Evolutionary conservation across 2,113 vertebrate species (phyloP).

Genomic region (Callospermophilus lateralis): DNA sequence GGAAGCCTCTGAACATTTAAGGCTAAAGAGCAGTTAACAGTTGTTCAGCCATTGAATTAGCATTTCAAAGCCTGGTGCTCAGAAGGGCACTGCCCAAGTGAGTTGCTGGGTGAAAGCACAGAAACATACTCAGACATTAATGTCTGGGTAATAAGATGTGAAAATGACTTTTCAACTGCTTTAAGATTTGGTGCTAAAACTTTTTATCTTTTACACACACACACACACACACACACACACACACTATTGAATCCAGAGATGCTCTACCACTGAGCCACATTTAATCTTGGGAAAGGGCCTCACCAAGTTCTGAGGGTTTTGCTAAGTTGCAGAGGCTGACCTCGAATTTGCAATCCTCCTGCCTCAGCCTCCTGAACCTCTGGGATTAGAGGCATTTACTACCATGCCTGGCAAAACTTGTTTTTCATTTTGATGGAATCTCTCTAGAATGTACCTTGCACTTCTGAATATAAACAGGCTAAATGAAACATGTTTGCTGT

Average conservation of each 20-base stretch:
- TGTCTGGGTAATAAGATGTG: background rate
- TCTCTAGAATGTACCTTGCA: background rate
- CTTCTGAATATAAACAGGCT: background rate
- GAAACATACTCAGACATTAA: background rate
- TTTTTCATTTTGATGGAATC: background rate
- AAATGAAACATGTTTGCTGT: background rate
- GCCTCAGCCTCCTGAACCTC: no score
- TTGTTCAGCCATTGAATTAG: constrained; percentile 57
- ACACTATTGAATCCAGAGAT: no score
- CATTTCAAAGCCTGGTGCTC: constrained; percentile 65
- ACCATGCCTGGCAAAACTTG: no score
- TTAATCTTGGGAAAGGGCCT: no score
- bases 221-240: no score
- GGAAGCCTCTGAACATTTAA: constrained; percentile 33
- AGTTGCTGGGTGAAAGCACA: constrained; percentile 32
- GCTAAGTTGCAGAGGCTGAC: no score
- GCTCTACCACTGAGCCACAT: no score
- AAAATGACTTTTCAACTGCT: background rate
- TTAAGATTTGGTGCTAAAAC: background rate
- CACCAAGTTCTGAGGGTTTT: no score
- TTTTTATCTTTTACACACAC: background rate
- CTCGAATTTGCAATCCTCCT: no score
- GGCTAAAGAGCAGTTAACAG: constrained; percentile 49
- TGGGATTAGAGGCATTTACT: no score
- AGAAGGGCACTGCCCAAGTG: background rate